Percentiles rank a stretch among this genome's conserved stretches.
Evolutionary conservation across 2,888 invertebrate species (phyloP).

Genomic region (Graphium colonna): DNA sequence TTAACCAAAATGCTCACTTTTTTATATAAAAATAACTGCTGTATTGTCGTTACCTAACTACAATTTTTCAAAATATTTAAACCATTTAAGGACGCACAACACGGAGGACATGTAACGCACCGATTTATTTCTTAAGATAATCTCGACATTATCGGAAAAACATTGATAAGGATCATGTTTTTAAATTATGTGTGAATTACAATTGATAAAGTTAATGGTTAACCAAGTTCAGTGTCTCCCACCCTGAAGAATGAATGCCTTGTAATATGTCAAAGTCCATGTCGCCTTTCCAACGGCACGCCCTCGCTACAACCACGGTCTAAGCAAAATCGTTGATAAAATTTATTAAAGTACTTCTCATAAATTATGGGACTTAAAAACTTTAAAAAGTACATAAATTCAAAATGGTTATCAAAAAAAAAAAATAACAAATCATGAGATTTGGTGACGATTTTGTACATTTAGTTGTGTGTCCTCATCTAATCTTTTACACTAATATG

Average conservation of each 20-base stretch:
- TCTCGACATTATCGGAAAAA: neutral
- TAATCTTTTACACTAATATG: too few species aligned
- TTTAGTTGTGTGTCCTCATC: too few species aligned
- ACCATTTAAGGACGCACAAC: too few species aligned
- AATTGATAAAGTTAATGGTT: constrained; percentile 41
- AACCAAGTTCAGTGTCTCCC: constrained; percentile 57
- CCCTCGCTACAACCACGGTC: constrained; percentile 27
- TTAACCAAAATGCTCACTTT: too few species aligned
- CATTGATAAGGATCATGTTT: constrained; percentile 4
- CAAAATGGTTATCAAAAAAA: too few species aligned
- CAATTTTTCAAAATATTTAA: too few species aligned
- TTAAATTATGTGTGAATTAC: neutral
- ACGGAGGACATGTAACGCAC: too few species aligned
- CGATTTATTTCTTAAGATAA: neutral
- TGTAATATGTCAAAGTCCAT: constrained; percentile 59
- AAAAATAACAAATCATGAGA: too few species aligned
- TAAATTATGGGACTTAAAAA: neutral
- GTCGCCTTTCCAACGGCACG: constrained; percentile 55
- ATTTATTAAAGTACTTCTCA: neutral
- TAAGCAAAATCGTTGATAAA: constrained; percentile 5
- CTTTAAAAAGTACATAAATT: too few species aligned
- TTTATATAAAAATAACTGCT: too few species aligned
- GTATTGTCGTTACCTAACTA: too few species aligned
- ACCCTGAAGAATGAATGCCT: constrained; percentile 24
- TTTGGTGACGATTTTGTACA: too few species aligned